phyloP scores from a whole-genome alignment of 2,113 vertebrate species.

The Chamaea fasciata region DNA sequence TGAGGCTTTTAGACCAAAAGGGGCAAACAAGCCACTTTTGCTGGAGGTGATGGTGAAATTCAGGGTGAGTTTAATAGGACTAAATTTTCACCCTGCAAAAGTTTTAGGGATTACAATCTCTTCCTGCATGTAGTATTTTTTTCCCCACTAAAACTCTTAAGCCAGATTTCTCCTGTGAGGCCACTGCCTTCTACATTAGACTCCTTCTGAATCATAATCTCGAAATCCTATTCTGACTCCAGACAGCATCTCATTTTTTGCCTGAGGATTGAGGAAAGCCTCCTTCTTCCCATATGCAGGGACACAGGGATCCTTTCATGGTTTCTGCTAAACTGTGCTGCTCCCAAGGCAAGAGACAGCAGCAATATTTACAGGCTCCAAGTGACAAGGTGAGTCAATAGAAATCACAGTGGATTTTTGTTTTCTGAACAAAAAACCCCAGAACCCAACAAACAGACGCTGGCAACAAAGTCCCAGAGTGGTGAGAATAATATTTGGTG shows the following conservation, averaged over 20 bases:
- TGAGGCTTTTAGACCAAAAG: background rate
- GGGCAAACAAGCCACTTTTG: background rate
- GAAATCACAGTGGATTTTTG: background rate
- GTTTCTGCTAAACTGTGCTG: background rate
- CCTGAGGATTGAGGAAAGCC: background rate
- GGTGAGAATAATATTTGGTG: background rate
- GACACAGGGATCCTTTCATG: background rate
- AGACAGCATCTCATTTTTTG: background rate
- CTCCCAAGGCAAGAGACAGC: background rate
- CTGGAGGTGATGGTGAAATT: background rate
- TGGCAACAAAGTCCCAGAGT: background rate
- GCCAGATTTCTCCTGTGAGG: background rate
- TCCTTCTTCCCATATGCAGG: background rate
- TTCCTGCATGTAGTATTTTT: background rate
- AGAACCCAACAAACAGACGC: background rate
- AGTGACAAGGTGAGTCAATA: background rate
- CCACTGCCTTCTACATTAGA: background rate
- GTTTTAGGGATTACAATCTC: background rate
- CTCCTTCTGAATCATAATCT: background rate
- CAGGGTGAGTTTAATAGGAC: background rate
- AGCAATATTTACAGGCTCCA: background rate
- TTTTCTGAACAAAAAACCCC: background rate
- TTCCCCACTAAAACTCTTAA: background rate
- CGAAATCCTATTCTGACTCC: background rate
- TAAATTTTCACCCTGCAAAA: background rate